phyloP scores from a whole-genome alignment of 2,888 invertebrate species.

The Cybosia mesomella region DNA sequence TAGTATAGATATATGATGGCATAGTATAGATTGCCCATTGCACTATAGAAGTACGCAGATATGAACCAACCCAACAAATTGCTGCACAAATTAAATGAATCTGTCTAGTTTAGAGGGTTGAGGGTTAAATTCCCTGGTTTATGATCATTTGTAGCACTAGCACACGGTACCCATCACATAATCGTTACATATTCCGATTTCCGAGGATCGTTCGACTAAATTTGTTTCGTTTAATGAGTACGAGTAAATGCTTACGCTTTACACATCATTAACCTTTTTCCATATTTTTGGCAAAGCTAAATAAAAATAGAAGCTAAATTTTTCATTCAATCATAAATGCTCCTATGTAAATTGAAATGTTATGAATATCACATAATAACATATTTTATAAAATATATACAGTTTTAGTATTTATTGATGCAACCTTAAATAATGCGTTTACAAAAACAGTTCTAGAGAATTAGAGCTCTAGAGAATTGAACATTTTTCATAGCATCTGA shows the following conservation, averaged over 20 bases:
- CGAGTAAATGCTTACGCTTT: neutral
- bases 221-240: neutral
- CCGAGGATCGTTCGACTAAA: neutral
- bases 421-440: neutral
- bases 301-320: neutral
- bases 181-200: no score
- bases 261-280: neutral
- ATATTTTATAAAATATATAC: neutral
- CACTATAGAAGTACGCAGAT: neutral
- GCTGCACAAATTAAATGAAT: neutral
- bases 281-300: neutral
- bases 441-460: neutral
- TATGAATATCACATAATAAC: neutral
- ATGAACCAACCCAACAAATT: neutral
- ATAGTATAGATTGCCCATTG: neutral
- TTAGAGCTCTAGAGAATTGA: no score
- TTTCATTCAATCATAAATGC: slow-evolving; percentile 1
- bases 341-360: neutral
- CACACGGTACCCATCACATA: no score
- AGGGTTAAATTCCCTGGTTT: neutral
- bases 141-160: neutral
- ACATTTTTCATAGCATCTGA: slow-evolving; percentile 1
- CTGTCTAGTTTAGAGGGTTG: no score
- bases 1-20: no score
- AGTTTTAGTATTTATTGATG: neutral